Percentiles rank a stretch among this genome's conserved stretches.
These are phyloP conservation scores for Zaprionus vittiger DNA, from an alignment of 1,140 invertebrate species.

Conservation along the genomic window DNA sequence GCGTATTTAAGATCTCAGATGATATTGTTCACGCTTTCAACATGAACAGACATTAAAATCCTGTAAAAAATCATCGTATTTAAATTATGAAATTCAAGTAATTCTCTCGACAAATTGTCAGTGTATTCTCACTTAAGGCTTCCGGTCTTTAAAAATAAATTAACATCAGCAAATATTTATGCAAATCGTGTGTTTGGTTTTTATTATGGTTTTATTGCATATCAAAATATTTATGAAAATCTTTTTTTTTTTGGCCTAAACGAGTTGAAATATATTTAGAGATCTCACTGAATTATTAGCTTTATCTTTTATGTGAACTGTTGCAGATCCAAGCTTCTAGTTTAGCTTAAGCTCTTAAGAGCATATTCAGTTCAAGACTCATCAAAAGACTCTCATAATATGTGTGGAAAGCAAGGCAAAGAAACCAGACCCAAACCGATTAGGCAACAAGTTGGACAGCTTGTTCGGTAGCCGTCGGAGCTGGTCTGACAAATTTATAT, in stretches of 20 bases:
- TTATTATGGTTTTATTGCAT: not conserved
- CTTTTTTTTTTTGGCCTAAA: not conserved
- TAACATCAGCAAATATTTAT: not conserved
- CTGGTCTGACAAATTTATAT: constrained; percentile 57
- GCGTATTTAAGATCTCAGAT: not conserved
- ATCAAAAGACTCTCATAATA: not conserved
- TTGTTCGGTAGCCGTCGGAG: constrained; percentile 16
- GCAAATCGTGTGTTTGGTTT: not conserved
- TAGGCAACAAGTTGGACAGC: constrained; percentile 27
- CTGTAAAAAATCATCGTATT: not conserved
- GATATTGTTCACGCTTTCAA: not conserved
- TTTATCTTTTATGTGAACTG: not conserved
- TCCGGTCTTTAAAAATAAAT: constrained; percentile 7
- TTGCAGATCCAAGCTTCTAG: not conserved
- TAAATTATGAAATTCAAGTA: not conserved
- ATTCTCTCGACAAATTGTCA: not conserved
- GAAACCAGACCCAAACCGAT: constrained; percentile 3
- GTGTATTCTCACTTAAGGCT: not conserved
- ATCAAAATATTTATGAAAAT: constrained; percentile 11
- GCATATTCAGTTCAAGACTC: not conserved
- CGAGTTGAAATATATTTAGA: not conserved
- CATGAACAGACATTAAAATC: not conserved
- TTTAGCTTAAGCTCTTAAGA: not conserved
- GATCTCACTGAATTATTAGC: not conserved
- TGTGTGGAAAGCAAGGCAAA: constrained; percentile 2